Evolutionary conservation across 2,888 invertebrate species (phyloP).

Genomic region (Alitta virens): DNA sequence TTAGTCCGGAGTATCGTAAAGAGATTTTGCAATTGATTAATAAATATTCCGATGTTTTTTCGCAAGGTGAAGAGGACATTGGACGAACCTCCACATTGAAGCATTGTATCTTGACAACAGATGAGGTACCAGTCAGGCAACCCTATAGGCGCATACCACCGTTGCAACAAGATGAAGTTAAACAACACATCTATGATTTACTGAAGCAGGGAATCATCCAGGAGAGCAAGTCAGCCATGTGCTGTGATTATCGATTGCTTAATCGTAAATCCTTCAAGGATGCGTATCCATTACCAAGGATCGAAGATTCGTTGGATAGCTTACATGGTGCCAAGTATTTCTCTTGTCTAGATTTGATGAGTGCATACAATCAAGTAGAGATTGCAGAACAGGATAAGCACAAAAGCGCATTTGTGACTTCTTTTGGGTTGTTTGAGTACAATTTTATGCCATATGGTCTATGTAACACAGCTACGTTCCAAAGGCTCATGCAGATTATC

Average conservation of each 20-base stretch:
- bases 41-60: too few species aligned
- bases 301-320: slow-evolving; percentile 25
- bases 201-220: too few species aligned
- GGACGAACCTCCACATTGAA: too few species aligned
- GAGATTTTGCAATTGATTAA: too few species aligned
- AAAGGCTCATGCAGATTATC: background rate
- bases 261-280: slow-evolving; percentile 24
- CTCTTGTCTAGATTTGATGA: slow-evolving; percentile 18
- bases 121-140: too few species aligned
- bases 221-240: too few species aligned
- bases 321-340: slow-evolving; percentile 17
- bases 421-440: slow-evolving; percentile 15
- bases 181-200: too few species aligned
- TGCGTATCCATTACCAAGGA: slow-evolving; percentile 25
- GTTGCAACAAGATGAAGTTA: too few species aligned
- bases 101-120: too few species aligned
- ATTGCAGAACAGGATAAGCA: slow-evolving; percentile 9
- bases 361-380: slow-evolving; percentile 13
- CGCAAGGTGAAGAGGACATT: too few species aligned
- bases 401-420: slow-evolving; percentile 16
- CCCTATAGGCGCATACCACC: too few species aligned
- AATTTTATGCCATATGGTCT: slow-evolving; percentile 14
- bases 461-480: background rate
- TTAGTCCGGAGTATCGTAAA: too few species aligned
- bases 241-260: slow-evolving; percentile 25